Evolutionary conservation across 2,797 vertebrate species (phyloP).

Genomic region (Characodon lateralis): DNA sequence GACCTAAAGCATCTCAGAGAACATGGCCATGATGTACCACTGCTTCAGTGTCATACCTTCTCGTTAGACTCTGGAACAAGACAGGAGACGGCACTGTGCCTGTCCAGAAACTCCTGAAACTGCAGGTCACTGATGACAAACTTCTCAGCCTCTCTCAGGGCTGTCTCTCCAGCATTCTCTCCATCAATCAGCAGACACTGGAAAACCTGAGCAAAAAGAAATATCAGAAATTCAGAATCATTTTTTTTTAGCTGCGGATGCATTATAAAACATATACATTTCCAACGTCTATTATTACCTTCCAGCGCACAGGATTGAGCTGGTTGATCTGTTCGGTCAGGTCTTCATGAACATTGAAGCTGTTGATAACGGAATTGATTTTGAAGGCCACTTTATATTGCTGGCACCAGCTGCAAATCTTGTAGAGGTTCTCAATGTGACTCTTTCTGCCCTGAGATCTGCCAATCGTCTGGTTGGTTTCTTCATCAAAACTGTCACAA

Average conservation of each 20-base stretch:
- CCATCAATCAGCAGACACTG: slow-evolving; percentile 94
- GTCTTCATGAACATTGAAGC: slow-evolving; percentile 90
- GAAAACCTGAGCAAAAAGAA: slow-evolving; percentile 84
- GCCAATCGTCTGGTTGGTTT: slow-evolving; percentile 89
- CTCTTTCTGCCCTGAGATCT: slow-evolving; percentile 89
- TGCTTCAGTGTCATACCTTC: slow-evolving; percentile 80
- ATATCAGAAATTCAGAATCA: background rate
- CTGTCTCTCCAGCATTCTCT: slow-evolving; percentile 88
- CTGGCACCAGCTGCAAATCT: slow-evolving; percentile 86
- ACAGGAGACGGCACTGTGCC: slow-evolving; percentile 84
- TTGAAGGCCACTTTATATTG: slow-evolving; percentile 93
- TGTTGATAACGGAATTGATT: slow-evolving; percentile 95
- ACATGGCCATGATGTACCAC: background rate
- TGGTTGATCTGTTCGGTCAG: slow-evolving; percentile 84
- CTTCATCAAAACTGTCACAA: slow-evolving; percentile 93
- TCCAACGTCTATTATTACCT: slow-evolving; percentile 72
- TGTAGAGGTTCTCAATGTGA: slow-evolving; percentile 88
- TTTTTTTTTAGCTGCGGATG: background rate
- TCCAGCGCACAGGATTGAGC: slow-evolving; percentile 93
- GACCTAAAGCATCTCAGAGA: background rate
- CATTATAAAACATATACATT: background rate
- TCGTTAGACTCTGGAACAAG: slow-evolving; percentile 94
- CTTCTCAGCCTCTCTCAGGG: slow-evolving; percentile 87
- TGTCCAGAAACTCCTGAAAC: slow-evolving; percentile 87
- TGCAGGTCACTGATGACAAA: slow-evolving; percentile 87